Percentiles rank a stretch among this genome's conserved stretches.
Evolutionary conservation across 2,888 invertebrate species (phyloP).

Genomic region (Taenaris catops): DNA sequence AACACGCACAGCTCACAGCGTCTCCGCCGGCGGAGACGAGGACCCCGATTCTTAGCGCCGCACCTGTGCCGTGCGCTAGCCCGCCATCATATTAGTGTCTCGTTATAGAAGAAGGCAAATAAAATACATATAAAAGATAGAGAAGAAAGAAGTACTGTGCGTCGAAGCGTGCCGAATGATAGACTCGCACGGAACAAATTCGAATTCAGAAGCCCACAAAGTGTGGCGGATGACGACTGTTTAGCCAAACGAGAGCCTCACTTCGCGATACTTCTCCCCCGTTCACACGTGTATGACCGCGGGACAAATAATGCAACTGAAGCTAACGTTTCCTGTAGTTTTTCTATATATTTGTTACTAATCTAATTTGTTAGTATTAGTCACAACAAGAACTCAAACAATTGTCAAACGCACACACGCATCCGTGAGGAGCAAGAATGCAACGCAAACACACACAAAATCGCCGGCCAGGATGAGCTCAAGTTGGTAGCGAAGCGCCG

Average conservation of each 20-base stretch:
- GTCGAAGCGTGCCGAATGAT: slow-evolving; percentile 43
- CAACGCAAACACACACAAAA: slow-evolving; percentile 71
- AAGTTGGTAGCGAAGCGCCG: slow-evolving; percentile 33
- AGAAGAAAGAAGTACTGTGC: slow-evolving; percentile 19
- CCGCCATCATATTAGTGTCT: slow-evolving; percentile 37
- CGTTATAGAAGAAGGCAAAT: slow-evolving; percentile 32
- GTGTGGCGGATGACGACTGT: slow-evolving; percentile 48
- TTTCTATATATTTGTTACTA: slow-evolving; percentile 5
- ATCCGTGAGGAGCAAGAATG: slow-evolving; percentile 49
- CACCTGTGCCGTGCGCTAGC: too few relatives aligned
- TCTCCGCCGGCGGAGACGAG: too few relatives aligned
- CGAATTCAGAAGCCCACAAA: slow-evolving; percentile 25
- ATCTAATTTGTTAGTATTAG: slow-evolving; percentile 10
- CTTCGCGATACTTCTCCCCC: slow-evolving; percentile 37
- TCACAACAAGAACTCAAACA: slow-evolving; percentile 49
- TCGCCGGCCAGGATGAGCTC: slow-evolving; percentile 76
- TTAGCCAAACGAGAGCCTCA: slow-evolving; percentile 34
- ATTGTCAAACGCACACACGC: slow-evolving; percentile 53
- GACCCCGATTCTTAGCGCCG: too few relatives aligned
- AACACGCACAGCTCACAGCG: too few relatives aligned
- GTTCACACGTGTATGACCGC: slow-evolving; percentile 44
- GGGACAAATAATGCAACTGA: slow-evolving; percentile 36
- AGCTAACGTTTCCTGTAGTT: slow-evolving; percentile 30
- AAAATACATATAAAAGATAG: slow-evolving; percentile 37
- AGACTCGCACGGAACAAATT: slow-evolving; percentile 25